phyloP scores from a whole-genome alignment of 2,888 invertebrate genomes.

The Drosophila subquinaria region DNA sequence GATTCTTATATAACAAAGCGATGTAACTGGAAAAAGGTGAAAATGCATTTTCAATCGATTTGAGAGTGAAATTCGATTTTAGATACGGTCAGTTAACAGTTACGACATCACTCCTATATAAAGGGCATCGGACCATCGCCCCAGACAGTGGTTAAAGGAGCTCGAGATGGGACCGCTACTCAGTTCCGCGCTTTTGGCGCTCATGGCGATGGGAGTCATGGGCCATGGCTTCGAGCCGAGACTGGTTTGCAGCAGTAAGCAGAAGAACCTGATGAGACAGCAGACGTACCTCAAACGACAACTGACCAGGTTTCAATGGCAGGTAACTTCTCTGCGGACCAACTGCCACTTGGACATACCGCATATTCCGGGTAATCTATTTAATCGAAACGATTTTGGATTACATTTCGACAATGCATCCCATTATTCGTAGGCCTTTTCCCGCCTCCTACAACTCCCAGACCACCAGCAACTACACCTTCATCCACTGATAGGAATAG shows the following conservation, averaged over 20 bases:
- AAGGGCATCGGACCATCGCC: not conserved
- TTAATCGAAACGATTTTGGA: not conserved
- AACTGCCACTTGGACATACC: not conserved
- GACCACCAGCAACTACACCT: too few relatives aligned
- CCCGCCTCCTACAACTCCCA: not conserved
- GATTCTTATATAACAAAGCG: not conserved
- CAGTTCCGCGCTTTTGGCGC: conserved; percentile 14
- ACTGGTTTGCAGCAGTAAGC: not conserved
- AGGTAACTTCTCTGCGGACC: not conserved
- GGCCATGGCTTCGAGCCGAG: not conserved
- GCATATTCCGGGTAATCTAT: not conserved
- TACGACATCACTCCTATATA: conserved; percentile 25
- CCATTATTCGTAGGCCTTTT: not conserved
- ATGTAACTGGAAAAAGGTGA: not conserved
- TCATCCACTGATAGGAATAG: too few relatives aligned
- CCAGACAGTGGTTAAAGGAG: conserved; percentile 1
- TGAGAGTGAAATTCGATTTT: not conserved
- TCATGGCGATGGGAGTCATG: not conserved
- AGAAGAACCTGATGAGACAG: not conserved
- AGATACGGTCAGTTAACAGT: conserved; percentile 1
- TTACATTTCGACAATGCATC: not conserved
- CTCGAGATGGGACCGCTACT: conserved; percentile 11
- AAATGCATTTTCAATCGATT: conserved; percentile 6
- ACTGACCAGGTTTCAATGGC: not conserved
- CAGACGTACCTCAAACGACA: not conserved